Evolutionary conservation across 2,888 invertebrate genomes (phyloP).

Genomic region (Omphaloscelis lunosa): DNA sequence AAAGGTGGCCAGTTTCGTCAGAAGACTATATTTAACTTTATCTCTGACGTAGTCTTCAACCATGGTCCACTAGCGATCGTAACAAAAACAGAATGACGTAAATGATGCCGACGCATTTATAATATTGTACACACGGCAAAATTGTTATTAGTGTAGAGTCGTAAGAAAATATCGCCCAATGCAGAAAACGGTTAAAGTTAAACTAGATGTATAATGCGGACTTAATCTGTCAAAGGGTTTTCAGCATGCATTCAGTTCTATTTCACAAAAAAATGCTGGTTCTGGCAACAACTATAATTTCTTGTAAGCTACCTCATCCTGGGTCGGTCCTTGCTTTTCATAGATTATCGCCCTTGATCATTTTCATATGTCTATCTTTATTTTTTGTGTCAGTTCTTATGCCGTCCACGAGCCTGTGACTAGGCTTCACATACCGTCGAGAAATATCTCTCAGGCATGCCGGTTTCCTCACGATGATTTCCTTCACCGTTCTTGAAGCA

Average conservation of each 20-base stretch:
- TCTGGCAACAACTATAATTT: background rate
- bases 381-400: too few species aligned
- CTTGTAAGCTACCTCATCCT: background rate
- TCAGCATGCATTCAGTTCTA: too few species aligned
- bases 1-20: background rate
- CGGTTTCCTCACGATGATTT: too few species aligned
- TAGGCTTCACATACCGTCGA: too few species aligned
- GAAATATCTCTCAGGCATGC: too few species aligned
- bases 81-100: slow-evolving; percentile 36
- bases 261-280: background rate
- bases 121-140: slow-evolving; percentile 22
- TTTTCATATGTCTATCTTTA: background rate
- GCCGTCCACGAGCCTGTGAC: too few species aligned
- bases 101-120: slow-evolving; percentile 9
- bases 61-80: background rate
- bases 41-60: background rate
- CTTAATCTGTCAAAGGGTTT: background rate
- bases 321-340: background rate
- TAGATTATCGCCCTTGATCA: background rate
- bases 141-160: background rate
- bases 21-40: background rate
- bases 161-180: background rate
- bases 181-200: background rate
- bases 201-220: background rate
- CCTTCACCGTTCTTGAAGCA: too few species aligned